Percentiles rank a stretch among this genome's conserved stretches.
These are phyloP conservation scores for Melipona bicolor DNA, from an alignment of 2,888 invertebrate genomes.

Conservation along the genomic window DNA sequence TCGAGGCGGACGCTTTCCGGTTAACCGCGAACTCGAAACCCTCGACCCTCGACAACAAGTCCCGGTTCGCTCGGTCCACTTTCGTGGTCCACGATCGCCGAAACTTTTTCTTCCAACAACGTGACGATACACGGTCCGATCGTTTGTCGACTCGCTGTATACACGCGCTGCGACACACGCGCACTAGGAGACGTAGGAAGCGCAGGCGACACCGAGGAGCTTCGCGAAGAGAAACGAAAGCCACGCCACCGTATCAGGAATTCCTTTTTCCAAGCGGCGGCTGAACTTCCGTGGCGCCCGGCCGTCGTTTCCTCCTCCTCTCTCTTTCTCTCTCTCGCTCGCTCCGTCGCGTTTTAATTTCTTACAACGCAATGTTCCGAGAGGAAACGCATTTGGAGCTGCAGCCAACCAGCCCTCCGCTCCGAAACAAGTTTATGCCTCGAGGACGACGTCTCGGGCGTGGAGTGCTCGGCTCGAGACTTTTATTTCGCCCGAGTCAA, in stretches of 20 bases:
- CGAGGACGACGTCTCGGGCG: conserved; percentile 1
- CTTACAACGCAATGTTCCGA: conserved; percentile 50
- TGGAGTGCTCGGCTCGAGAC: not conserved
- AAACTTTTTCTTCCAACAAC: conserved; percentile 63
- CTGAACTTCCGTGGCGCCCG: conserved; percentile 45
- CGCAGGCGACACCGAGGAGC: conserved; percentile 52
- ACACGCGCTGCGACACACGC: not conserved
- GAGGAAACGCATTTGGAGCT: conserved; percentile 27
- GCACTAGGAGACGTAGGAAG: conserved; percentile 44
- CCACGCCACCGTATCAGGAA: conserved; percentile 59
- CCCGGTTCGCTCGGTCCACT: conserved; percentile 63
- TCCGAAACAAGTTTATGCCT: conserved; percentile 34
- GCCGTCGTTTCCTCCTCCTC: not conserved
- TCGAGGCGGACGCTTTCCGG: conserved; percentile 68
- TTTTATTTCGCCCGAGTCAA: conserved; percentile 28
- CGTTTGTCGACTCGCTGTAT: not conserved
- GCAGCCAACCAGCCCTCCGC: conserved; percentile 6
- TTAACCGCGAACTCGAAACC: conserved; percentile 75
- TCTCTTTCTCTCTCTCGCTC: not conserved
- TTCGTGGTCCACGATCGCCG: conserved; percentile 56
- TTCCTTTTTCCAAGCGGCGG: conserved; percentile 60
- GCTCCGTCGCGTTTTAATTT: conserved; percentile 55
- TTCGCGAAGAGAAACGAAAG: conserved; percentile 28
- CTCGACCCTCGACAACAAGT: conserved; percentile 60
- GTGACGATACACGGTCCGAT: conserved; percentile 22